Conservation (phyloP, 2,113 vertebrate species). For the Bujurquina vittata region DNA sequence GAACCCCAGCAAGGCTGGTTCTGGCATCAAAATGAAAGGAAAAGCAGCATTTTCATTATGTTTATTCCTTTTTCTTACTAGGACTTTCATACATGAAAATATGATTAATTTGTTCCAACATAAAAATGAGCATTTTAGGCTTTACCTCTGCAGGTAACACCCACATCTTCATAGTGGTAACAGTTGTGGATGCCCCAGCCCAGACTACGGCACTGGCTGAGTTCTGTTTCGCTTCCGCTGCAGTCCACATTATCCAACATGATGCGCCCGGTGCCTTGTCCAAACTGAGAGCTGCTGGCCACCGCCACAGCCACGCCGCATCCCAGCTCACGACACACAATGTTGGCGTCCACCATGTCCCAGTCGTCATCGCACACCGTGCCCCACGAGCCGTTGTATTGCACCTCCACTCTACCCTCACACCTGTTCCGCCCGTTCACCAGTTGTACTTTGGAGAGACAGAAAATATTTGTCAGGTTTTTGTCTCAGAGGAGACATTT, state of each 20-base stretch:
- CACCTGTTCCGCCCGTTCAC: constrained; percentile 87
- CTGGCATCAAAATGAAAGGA: constrained; percentile 69
- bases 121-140: background rate
- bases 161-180: constrained; percentile 97
- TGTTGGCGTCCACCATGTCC: constrained; percentile 94
- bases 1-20: constrained; percentile 59
- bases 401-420: constrained; percentile 91
- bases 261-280: constrained; percentile 88
- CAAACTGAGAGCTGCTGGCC: constrained; percentile 85
- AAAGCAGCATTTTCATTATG: background rate
- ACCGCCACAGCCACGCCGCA: constrained; percentile 86
- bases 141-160: constrained; percentile 88
- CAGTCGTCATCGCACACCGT: constrained; percentile 96
- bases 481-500: background rate
- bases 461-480: background rate
- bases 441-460: constrained; percentile 82
- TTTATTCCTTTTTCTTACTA: background rate
- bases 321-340: constrained; percentile 91
- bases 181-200: constrained; percentile 97
- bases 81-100: background rate
- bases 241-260: constrained; percentile 95
- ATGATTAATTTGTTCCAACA: background rate
- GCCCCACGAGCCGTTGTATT: constrained; percentile 87
- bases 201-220: constrained; percentile 88
- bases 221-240: constrained; percentile 83